A percentile compares a stretch with the other conserved stretches of the same genome.
Evolutionary conservation across 2,888 invertebrate species (phyloP).

Genomic region (Euplagia quadripunctaria): DNA sequence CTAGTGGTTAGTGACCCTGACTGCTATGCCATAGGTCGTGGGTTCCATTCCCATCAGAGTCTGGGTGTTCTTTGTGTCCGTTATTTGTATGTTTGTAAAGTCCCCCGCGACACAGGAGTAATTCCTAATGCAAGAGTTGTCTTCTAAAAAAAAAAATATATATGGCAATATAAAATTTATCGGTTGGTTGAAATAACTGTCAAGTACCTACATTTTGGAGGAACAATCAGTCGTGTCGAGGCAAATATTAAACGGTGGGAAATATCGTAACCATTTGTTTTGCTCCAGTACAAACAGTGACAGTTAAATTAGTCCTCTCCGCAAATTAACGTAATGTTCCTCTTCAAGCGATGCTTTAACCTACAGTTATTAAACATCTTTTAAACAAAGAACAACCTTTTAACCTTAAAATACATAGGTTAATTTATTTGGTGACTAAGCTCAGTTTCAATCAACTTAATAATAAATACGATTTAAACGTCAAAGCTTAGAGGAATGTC

Average conservation of each 20-base stretch:
- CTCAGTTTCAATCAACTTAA: conserved; percentile 23
- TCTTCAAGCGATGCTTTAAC: conserved; percentile 31
- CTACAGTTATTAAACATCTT: too few species aligned
- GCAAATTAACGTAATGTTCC: conserved; percentile 66
- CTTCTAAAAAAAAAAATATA: neutral
- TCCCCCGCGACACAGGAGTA: too few species aligned
- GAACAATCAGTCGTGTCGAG: conserved; percentile 30
- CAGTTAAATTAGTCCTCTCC: conserved; percentile 71
- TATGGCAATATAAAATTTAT: neutral
- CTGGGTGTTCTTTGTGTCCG: too few species aligned
- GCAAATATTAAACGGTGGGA: conserved; percentile 34
- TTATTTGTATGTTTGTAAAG: too few species aligned
- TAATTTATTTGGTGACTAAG: conserved; percentile 17
- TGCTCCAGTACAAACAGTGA: conserved; percentile 56
- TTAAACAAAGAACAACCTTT: too few species aligned
- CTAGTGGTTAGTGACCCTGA: too few species aligned
- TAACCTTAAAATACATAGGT: neutral
- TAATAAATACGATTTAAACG: too few species aligned
- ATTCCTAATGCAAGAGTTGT: too few species aligned
- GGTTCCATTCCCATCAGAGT: too few species aligned
- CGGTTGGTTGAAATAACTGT: neutral
- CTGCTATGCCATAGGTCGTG: too few species aligned
- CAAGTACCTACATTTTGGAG: neutral
- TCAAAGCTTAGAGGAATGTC: too few species aligned
- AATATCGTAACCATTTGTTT: conserved; percentile 67